Percentiles rank a stretch among this genome's conserved stretches.
phyloP scores from a whole-genome alignment of 2,113 vertebrate genomes.

The Corythornis madagascariensis region DNA sequence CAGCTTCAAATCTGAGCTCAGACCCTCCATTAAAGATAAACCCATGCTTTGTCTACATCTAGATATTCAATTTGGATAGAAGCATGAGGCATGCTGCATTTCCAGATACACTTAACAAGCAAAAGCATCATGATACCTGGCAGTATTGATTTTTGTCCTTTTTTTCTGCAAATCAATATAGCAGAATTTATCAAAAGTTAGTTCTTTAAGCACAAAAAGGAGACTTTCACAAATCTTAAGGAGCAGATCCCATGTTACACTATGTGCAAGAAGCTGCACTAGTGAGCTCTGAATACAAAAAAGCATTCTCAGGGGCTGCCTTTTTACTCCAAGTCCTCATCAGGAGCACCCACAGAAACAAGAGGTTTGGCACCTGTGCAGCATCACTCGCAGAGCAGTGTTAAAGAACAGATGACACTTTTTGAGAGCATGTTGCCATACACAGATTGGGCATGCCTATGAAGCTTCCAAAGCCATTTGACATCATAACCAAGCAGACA shows the following conservation, averaged over 20 bases:
- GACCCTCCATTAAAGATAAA: neutral
- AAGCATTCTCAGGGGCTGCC: neutral
- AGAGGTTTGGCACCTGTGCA: neutral
- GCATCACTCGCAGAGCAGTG: neutral
- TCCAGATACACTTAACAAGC: neutral
- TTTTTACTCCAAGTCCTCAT: neutral
- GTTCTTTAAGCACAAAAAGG: neutral
- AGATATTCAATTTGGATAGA: neutral
- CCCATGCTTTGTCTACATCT: neutral
- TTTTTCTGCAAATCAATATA: neutral
- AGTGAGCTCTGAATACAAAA: neutral
- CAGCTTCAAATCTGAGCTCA: neutral
- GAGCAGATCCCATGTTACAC: neutral
- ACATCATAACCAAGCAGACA: neutral
- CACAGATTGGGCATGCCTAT: accelerated
- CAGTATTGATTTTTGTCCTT: neutral
- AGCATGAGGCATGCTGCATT: neutral
- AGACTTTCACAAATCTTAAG: neutral
- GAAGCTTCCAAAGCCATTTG: neutral
- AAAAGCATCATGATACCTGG: neutral
- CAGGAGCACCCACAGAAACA: neutral
- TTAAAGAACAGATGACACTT: neutral
- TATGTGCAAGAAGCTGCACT: neutral
- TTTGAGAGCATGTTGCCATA: neutral
- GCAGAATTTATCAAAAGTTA: neutral